These are phyloP conservation scores for Amblyjoppa fuscipennis DNA, from an alignment of 2,888 invertebrate genomes.

Conservation along the genomic window DNA sequence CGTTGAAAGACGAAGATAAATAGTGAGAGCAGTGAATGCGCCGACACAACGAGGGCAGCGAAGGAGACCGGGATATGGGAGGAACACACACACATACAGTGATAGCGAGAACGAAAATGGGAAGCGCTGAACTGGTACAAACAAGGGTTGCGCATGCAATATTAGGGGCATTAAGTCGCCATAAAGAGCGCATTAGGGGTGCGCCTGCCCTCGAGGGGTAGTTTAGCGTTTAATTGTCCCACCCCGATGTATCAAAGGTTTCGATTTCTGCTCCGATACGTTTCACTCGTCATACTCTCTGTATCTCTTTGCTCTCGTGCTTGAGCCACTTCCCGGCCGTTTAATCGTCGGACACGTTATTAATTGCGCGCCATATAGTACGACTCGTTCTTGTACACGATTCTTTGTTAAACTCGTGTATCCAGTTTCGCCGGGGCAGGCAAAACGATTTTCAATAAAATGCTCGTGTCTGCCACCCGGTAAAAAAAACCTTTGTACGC, in stretches of 20 bases:
- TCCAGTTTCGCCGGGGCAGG: neutral
- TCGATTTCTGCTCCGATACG: constrained; percentile 83
- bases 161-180: constrained; percentile 85
- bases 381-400: neutral
- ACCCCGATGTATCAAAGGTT: constrained; percentile 84
- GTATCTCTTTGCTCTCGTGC: constrained; percentile 31
- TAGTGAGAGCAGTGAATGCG: constrained; percentile 6
- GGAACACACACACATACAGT: neutral
- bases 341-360: constrained; percentile 32
- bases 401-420: constrained; percentile 5
- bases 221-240: constrained; percentile 85
- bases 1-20: constrained; percentile 25
- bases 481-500: too few relatives aligned
- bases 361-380: neutral
- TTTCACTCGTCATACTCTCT: constrained; percentile 46
- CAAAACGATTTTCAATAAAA: neutral
- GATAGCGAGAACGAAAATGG: constrained; percentile 77
- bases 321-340: constrained; percentile 15
- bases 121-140: constrained; percentile 83
- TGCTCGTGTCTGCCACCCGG: too few relatives aligned
- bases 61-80: constrained; percentile 6
- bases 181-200: constrained; percentile 85
- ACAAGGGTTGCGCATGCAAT: constrained; percentile 84
- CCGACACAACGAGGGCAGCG: neutral
- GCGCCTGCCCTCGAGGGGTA: constrained; percentile 84